Base-by-base conservation (phyloP, 1,140 invertebrate genomes). In the Amyelois transitella region DNA sequence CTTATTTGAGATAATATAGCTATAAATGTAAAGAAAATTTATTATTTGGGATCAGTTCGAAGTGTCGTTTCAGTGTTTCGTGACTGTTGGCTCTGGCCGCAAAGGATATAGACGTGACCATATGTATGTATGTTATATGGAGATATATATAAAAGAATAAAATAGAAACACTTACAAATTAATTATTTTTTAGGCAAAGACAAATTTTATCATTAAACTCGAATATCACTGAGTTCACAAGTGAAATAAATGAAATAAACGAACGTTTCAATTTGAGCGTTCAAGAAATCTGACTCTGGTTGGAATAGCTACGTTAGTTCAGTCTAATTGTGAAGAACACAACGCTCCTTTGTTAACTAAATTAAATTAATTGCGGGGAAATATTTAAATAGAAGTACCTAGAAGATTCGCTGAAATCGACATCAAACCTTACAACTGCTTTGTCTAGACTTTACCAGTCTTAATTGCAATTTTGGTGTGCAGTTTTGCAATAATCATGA, bases 281-380 rank as follows among this genome's bases (percentile, higher is more conserved):
- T 14, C 32, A 38, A 38, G 32, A 38, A 38, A 38, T 38, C 32
- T 38, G 32, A 14, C n/a, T 38, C 32, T 28, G 25, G 32, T 38
- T 38, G 12, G 8, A 38, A 14, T 38, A 14, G n/a, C 32, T 14
- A 32, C 25, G 25, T 32, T 32, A 32, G 10, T 14, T 38, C 2
- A 14, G 32, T 38, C 32, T 14, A 81, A 78, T 81, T 81, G 72
- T 72, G 67, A 76, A 60, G 18, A 45, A 45, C 56, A 72, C 53
- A 73, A 48, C 61, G 68, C 59, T 76, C 71, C 69, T 81, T 80
- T 84, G 78, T 84, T 79, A 84, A 81, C 64, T 77, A 76, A 84
- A 81, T 79, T 79, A 84, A 84, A 79, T 84, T 81, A 84, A 84
- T 81, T 80, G 75, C 65, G 62, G 75, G 75, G 78, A 81, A 84